Evolutionary conservation across 1,140 invertebrate genomes (phyloP), one percentile per base, ranked within the genome.

Genomic region (Nasonia giraulti): DNA sequence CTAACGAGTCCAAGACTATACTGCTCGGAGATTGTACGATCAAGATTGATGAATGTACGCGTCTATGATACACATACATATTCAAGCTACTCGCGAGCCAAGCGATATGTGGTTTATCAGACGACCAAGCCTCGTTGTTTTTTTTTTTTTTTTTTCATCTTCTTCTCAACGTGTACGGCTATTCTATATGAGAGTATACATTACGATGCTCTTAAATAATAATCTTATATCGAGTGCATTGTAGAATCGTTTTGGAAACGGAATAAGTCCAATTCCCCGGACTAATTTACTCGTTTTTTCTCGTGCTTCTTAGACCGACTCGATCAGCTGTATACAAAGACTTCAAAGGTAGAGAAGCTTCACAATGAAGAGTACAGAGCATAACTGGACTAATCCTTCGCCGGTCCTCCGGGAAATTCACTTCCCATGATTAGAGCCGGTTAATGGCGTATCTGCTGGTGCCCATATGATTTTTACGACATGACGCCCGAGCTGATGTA

Each of bases 21-120:
- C 14, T 7, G 17, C 55, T 62, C 20, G 20, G 20, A 78, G 50
- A 66, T 62, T 78, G 55, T 37, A 11, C 40, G 23, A 78, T 78
- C 76, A 33, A 78, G 50, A 78, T 78, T 66, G 50, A 78, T 78
- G 50, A 78, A 78, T 78, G 27, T 31, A 1, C 27, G 33, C 75
- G 75, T 66, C 31, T 66, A 78, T 66, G 33, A 37, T 37, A 37
- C 33, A 50, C 17, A 27, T 27, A 27, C 27, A 27, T 27, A 2
- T 27, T 1, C 27, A 62, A 62, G 55, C 17, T 68, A 8, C 2
- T 79, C 17, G 27, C 27, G 27, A 27, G 27, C 27, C 11, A 23
- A 40, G 20, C 33, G 17, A 79, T 62, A 40, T 44, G 33, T 68
- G 33, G 68, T 79, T 79, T 79, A 79, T 79, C 33, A 79, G 31